phyloP scores from a whole-genome alignment of 2,113 vertebrate genomes.

The Nansenia antarctica region DNA sequence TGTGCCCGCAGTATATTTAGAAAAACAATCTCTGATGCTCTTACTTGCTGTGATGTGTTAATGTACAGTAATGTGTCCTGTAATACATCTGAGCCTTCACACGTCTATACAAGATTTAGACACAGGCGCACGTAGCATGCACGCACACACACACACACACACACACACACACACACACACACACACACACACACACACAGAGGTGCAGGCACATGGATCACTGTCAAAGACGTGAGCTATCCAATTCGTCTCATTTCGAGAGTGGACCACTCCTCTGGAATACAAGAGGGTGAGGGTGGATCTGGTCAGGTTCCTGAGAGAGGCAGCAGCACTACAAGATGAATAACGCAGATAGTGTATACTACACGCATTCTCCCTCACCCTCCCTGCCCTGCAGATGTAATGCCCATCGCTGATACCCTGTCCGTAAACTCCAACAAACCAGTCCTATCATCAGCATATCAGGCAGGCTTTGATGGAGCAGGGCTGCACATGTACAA shows the following conservation, averaged over 20 bases:
- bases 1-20: no score
- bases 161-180: background rate
- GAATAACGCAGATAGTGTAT: slow-evolving; percentile 40
- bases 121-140: no score
- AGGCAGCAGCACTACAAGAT: slow-evolving; percentile 30
- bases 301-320: slow-evolving; percentile 38
- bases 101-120: slow-evolving; percentile 3
- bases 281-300: slow-evolving; percentile 39
- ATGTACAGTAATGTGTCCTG: no score
- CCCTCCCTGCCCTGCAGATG: slow-evolving; percentile 19
- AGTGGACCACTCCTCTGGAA: slow-evolving; percentile 41
- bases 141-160: background rate
- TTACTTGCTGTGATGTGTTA: no score
- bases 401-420: slow-evolving; percentile 33
- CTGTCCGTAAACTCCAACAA: slow-evolving; percentile 24
- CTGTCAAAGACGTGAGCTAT: slow-evolving; percentile 43
- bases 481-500: background rate
- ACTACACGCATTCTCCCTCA: slow-evolving; percentile 29
- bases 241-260: slow-evolving; percentile 61
- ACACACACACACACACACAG: background rate
- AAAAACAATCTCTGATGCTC: no score
- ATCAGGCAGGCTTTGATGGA: slow-evolving; percentile 29
- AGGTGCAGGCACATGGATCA: slow-evolving; percentile 53
- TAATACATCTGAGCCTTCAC: no score
- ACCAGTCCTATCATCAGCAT: slow-evolving; percentile 26